Evolutionary conservation across 2,113 vertebrate genomes (phyloP), one percentile per base, ranked within the genome.

Genomic region (Microtus montanus): DNA sequence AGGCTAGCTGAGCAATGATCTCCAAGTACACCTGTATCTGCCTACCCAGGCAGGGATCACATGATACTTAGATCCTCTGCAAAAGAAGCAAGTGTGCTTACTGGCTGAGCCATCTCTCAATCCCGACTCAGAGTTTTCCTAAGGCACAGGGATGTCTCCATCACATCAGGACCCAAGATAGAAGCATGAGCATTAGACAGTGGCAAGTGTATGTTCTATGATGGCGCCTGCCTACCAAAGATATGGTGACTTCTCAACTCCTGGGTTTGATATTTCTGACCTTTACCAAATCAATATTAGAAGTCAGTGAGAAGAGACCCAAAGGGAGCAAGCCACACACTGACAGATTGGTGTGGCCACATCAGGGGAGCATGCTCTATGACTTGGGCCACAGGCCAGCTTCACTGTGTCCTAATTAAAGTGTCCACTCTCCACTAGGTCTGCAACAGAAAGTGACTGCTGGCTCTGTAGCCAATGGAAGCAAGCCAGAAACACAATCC

Each of bases 401-500:
- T 52, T 33, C 8, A 47, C 1, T 26, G 68, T 38, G 82, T 86
- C 63, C 78, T 38, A 87, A 95, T 79, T 85, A 86, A 96, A 94
- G 73, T 33, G 33, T 74, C 64, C 2, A 2, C 41, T 85, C 44
- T 80, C 88, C 49, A 44, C 70, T 0, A 87, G 28, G 92, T 33
- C 2, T 0, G 0, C 77, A 33, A 64, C 30, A 20, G 2, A 80
- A 94, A 94, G 95, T 61, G 11, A 80, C 26, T 7, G 52, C 79
- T 92, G 91, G 95, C 87, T 95, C 75, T 8, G 79, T 77, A 15
- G 9, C 77, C 20, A 10, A 17, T n/a, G 84, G 79, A 90, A 52
- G 3, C 4, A 0, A 52, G 96, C 97, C 97, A 94, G 68, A 82
- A 88, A 82, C 28, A 64, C 79, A 87, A 26, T 93, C 87, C 54